These are phyloP conservation scores for Chamaea fasciata DNA, from an alignment of 2,113 vertebrate genomes.

Conservation along the genomic window DNA sequence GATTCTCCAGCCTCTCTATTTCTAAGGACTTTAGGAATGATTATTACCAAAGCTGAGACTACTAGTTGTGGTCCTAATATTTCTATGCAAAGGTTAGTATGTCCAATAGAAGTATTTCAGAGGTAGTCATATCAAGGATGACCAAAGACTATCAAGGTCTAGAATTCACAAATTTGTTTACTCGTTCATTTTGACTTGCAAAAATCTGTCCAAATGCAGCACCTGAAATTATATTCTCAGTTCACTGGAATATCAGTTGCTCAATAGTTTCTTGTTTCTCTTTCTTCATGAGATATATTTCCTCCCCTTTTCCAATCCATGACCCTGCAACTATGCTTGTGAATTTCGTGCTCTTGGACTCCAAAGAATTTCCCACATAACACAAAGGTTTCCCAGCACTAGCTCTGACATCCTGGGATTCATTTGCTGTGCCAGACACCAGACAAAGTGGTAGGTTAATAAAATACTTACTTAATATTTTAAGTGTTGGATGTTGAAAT, in stretches of 20 bases:
- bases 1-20: background rate
- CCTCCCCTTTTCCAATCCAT: background rate
- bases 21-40: background rate
- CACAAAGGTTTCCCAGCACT: background rate
- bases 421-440: background rate
- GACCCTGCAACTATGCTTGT: background rate
- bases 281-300: background rate
- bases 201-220: background rate
- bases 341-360: background rate
- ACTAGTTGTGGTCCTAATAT: background rate
- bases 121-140: background rate
- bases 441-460: background rate
- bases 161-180: background rate
- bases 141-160: background rate
- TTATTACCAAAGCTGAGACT: background rate
- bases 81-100: background rate
- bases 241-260: background rate
- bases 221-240: background rate
- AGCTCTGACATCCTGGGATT: background rate
- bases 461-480: background rate
- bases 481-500: background rate
- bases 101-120: background rate
- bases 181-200: background rate
- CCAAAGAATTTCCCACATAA: background rate
- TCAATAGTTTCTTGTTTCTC: background rate